Evolutionary conservation across 2,888 invertebrate species (phyloP), one percentile per base, ranked within the genome.

Genomic region (Nowickia ferox): DNA sequence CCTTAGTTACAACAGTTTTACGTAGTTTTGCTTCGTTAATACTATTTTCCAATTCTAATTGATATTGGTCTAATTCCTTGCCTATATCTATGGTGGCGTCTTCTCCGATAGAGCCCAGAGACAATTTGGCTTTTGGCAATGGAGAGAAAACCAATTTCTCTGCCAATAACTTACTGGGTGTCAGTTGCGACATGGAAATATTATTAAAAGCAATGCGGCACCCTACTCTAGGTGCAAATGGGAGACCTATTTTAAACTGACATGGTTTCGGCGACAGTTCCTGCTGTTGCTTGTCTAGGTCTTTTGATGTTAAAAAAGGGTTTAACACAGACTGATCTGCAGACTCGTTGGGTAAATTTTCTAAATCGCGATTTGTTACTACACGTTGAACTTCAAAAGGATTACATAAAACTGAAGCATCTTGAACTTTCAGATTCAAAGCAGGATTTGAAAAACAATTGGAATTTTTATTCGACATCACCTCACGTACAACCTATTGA

Each of bases 31-130:
- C 93, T 80, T 93, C 93, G 75, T 93, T 93, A 15, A 93, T 93
- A 87, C 93, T 93, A 48, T 93, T 93, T 84, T 93, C 93, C 48
- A 93, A 84, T 87, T 93, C 93, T 55, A 93, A 78, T 81, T 93
- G 93, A 87, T 93, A 93, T 9, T 90, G 90, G 87, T 93, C 93
- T 22, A 93, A 84, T 74, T 93, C 93, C 65, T 91, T 91, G 19
- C 92, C 93, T 84, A 93, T 93, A 78, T 93, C 92, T 88, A 92
- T 89, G 13, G 89, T 90, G 40, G 90, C 87, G 78, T 92, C 93
- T 87, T 93, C 93, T 44, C 90, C 91, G 5, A 92, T 91, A 9
- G 91, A 90, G 3, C 90, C 89, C 38, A 93, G 83, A 1, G 90
- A 89, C 2, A 90, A 83, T 75, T 90, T 92, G 1, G 88, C 72